These are phyloP conservation scores for Tiliqua scincoides DNA, from an alignment of 2,113 vertebrate species.

Conservation along the genomic window DNA sequence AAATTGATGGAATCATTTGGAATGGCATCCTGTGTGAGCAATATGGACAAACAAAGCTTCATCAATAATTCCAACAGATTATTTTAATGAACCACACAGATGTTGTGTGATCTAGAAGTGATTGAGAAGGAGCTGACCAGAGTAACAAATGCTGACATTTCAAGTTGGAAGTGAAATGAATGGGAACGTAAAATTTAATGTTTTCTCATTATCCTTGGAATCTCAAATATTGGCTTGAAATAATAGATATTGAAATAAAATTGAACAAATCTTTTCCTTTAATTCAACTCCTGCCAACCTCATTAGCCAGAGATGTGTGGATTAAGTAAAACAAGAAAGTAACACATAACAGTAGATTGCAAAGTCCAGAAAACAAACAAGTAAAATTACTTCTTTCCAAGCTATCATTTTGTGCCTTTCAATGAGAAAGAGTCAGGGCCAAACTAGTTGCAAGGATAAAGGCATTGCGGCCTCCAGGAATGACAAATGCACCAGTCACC, in stretches of 20 bases:
- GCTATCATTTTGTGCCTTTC: not conserved
- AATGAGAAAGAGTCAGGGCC: not conserved
- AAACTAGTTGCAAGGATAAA: not conserved
- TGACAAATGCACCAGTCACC: not conserved
- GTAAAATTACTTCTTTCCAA: not conserved
- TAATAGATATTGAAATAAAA: constrained; percentile 28
- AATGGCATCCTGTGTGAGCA: constrained; percentile 32
- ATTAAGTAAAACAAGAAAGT: not conserved
- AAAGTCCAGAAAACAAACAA: not conserved
- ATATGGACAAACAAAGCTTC: not conserved
- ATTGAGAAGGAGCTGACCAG: constrained; percentile 33
- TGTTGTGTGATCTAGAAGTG: constrained; percentile 34
- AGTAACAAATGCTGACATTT: constrained; percentile 26
- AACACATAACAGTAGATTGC: constrained; percentile 16
- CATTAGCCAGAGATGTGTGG: constrained; percentile 8
- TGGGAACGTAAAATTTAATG: constrained; percentile 28
- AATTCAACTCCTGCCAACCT: constrained; percentile 19
- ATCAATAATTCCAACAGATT: constrained; percentile 36
- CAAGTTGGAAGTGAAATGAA: constrained; percentile 20
- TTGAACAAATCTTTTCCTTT: constrained; percentile 31
- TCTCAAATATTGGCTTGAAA: constrained; percentile 53
- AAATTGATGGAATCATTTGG: constrained; percentile 40
- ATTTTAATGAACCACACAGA: constrained; percentile 35
- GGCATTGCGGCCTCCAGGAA: not conserved
- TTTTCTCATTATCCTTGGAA: constrained; percentile 28